Evolutionary conservation across 2,113 vertebrate species (phyloP).

Genomic region (Notarius quadriscutis): DNA sequence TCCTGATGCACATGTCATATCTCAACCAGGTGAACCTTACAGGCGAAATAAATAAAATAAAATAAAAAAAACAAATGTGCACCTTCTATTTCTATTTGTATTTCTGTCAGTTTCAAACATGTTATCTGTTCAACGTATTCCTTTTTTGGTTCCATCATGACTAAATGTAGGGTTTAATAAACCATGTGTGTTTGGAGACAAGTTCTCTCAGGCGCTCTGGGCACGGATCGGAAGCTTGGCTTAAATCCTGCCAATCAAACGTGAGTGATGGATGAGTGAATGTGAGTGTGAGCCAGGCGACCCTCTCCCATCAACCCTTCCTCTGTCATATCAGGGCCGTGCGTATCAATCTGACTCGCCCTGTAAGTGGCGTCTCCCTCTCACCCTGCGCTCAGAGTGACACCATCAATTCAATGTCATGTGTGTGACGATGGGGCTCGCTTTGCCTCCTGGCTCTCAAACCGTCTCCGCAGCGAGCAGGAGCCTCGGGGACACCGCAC

Average conservation of each 20-base stretch:
- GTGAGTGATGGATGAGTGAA: constrained; percentile 73
- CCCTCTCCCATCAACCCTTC: constrained; percentile 20
- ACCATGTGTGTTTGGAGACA: neutral
- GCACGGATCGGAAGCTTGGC: constrained; percentile 59
- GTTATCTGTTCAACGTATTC: neutral
- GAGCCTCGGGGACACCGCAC: constrained; percentile 77
- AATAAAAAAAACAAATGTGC: neutral
- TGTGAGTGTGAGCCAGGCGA: constrained; percentile 75
- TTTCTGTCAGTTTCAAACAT: no score
- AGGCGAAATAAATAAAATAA: neutral
- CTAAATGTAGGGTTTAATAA: neutral
- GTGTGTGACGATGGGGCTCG: constrained; percentile 76
- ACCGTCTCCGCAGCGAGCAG: constrained; percentile 65
- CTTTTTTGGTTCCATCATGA: neutral
- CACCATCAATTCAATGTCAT: constrained; percentile 78
- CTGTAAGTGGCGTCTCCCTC: constrained; percentile 86
- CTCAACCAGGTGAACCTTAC: neutral
- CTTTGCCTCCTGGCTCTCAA: constrained; percentile 66
- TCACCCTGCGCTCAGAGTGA: constrained; percentile 79
- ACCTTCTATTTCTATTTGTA: no score
- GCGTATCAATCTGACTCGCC: constrained; percentile 63
- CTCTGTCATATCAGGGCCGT: constrained; percentile 37
- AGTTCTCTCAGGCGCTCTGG: neutral
- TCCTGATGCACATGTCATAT: neutral
- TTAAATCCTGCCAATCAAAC: constrained; percentile 60